Conservation (phyloP, 2,113 vertebrate species). For the Bubalus kerabau region DNA sequence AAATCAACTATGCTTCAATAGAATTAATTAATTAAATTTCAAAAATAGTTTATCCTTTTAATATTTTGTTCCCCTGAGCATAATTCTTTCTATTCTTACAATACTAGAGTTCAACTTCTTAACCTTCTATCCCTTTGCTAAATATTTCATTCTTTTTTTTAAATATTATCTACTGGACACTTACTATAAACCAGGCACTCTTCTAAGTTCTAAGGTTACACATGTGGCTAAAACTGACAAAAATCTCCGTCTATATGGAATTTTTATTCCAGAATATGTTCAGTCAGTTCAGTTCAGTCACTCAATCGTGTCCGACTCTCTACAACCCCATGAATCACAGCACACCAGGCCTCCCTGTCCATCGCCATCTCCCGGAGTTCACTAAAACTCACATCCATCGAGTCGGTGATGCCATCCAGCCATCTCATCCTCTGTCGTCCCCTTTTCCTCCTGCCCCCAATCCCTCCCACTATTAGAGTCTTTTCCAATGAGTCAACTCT, state of each 20-base stretch:
- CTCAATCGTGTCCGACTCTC: too few species aligned
- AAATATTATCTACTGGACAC: background rate
- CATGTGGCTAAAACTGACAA: background rate
- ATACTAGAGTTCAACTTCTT: background rate
- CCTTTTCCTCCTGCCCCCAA: too few species aligned
- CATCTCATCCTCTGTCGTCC: too few species aligned
- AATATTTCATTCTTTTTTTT: background rate
- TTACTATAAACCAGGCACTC: background rate
- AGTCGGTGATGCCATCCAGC: too few species aligned
- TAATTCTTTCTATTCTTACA: background rate
- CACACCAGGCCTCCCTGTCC: too few species aligned
- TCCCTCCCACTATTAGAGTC: too few species aligned
- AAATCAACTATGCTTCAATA: background rate
- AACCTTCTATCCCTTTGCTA: background rate
- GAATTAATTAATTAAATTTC: background rate
- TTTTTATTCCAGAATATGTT: background rate
- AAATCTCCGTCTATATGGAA: background rate
- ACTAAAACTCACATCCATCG: too few species aligned
- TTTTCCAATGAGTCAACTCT: too few species aligned
- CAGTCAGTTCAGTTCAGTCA: too few species aligned
- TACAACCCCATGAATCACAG: too few species aligned
- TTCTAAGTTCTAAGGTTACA: background rate
- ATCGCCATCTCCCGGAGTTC: too few species aligned
- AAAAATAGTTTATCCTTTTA: background rate
- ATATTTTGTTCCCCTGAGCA: background rate